phyloP scores from a whole-genome alignment of 2,113 vertebrate genomes.

The Corythornis cristatus region DNA sequence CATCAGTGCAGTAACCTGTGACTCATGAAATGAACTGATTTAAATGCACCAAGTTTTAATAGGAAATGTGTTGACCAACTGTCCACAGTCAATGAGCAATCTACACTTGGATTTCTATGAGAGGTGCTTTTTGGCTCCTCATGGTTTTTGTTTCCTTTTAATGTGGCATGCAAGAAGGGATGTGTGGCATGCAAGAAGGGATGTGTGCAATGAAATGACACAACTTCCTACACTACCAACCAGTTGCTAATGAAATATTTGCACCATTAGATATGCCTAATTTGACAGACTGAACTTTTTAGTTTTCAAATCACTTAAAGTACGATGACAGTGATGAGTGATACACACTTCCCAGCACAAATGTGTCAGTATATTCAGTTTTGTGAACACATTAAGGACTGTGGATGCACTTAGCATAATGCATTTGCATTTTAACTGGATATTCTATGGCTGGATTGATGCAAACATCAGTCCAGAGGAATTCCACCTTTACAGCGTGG shows the following conservation, averaged over 20 bases:
- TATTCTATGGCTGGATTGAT: not conserved
- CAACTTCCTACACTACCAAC: not conserved
- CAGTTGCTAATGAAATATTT: not conserved
- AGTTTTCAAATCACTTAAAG: not conserved
- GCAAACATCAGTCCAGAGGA: not conserved
- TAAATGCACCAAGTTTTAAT: not conserved
- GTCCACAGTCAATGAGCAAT: not conserved
- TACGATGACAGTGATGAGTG: not conserved
- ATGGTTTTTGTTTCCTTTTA: slow-evolving; percentile 6
- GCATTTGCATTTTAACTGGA: not conserved
- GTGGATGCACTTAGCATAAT: not conserved
- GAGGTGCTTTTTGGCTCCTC: not conserved
- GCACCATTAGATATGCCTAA: not conserved
- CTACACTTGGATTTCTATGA: not conserved
- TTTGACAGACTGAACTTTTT: not conserved
- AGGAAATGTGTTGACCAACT: not conserved
- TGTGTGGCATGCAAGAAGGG: not conserved
- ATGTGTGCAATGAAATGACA: not conserved
- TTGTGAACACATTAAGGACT: not conserved
- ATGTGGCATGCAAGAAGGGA: not conserved
- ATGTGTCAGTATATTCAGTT: not conserved
- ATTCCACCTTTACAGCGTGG: not conserved
- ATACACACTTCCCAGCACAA: not conserved
- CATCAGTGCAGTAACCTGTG: not conserved
- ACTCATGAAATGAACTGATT: not conserved